Percentiles rank a stretch among this genome's conserved stretches.
phyloP scores from a whole-genome alignment of 2,797 vertebrate genomes.

The Lacerta viridis region DNA sequence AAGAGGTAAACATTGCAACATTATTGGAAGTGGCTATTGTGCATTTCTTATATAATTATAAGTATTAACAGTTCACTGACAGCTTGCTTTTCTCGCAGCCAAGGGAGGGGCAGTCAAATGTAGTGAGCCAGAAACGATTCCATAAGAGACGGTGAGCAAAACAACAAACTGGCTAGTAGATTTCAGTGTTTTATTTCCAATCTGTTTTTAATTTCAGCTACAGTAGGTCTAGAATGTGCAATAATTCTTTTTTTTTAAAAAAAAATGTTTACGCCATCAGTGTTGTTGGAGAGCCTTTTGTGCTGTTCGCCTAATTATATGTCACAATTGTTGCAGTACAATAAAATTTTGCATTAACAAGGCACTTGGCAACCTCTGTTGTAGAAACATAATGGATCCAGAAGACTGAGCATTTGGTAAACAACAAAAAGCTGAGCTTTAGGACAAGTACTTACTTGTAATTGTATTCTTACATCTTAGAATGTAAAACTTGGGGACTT shows the following conservation, averaged over 20 bases:
- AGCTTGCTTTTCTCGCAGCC: conserved; percentile 46
- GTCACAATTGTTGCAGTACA: conserved; percentile 62
- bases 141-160: conserved; percentile 54
- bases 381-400: conserved; percentile 3
- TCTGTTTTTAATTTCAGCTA: conserved; percentile 62
- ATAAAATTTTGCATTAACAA: conserved; percentile 72
- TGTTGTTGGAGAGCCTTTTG: conserved; percentile 68
- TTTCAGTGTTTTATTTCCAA: conserved; percentile 31
- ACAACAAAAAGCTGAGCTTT: conserved; percentile 23
- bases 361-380: conserved; percentile 60
- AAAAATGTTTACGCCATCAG: conserved; percentile 40
- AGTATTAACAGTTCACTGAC: not conserved
- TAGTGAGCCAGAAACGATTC: not conserved
- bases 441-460: conserved; percentile 7
- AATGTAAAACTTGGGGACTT: not conserved
- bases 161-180: conserved; percentile 43
- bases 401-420: conserved; percentile 44
- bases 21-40: conserved; percentile 35
- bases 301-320: conserved; percentile 69
- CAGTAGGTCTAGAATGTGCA: conserved; percentile 36
- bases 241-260: conserved; percentile 49
- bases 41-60: conserved; percentile 46
- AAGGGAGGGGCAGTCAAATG: conserved; percentile 1
- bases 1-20: conserved; percentile 12
- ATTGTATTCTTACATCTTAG: not conserved